Percentiles rank a stretch among this genome's conserved stretches.
These are phyloP conservation scores for Dallia pectoralis DNA, from an alignment of 2,797 vertebrate genomes.

Conservation along the genomic window DNA sequence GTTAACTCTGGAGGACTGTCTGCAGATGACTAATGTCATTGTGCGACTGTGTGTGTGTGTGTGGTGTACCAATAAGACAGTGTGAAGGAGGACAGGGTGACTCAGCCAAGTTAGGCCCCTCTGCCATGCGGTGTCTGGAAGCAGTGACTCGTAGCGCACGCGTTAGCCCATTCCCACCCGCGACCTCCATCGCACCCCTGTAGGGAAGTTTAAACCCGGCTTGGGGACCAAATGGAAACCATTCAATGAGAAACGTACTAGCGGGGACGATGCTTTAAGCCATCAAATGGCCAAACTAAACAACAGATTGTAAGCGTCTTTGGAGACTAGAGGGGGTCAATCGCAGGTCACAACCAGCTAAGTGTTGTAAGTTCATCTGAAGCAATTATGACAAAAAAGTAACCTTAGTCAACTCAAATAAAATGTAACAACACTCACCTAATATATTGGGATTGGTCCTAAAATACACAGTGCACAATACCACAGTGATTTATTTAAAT, in stretches of 20 bases:
- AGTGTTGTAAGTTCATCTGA: no score
- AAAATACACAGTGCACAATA: no score
- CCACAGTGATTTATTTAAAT: neutral
- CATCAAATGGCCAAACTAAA: no score
- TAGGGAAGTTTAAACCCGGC: neutral
- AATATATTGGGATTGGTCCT: no score
- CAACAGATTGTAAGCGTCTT: no score
- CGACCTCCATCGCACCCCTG: conserved; percentile 21
- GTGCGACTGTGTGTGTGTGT: conserved; percentile 2
- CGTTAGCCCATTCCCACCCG: conserved; percentile 34
- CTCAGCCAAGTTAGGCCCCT: neutral
- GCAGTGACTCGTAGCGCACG: conserved; percentile 40
- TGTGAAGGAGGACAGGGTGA: neutral
- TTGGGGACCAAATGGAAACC: neutral
- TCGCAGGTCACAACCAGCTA: no score
- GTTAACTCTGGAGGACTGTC: neutral
- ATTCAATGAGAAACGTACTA: neutral
- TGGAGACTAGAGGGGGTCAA: no score
- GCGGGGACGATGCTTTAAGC: neutral
- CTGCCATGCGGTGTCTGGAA: conserved; percentile 32
- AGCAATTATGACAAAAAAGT: no score
- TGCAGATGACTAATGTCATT: neutral
- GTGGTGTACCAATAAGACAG: neutral
- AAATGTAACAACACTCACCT: no score
- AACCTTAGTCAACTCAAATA: no score